phyloP scores from a whole-genome alignment of 1,140 invertebrate species.

The Tetragonula clypearis region DNA sequence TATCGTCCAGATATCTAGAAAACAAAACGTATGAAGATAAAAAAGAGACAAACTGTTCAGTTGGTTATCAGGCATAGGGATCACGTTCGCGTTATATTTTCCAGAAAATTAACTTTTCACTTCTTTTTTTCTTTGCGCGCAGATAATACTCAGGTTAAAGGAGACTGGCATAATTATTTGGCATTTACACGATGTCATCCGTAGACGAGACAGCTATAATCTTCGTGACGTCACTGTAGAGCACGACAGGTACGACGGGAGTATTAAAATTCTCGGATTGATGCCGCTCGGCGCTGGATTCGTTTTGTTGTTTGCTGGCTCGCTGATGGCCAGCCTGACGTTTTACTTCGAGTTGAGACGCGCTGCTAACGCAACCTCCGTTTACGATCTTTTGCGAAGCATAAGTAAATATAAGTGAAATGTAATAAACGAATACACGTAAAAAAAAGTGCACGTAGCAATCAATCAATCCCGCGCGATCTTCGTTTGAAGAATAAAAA shows the following conservation, averaged over 20 bases:
- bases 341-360: slow-evolving; percentile 71
- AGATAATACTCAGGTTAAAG: slow-evolving; percentile 71
- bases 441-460: too few species aligned
- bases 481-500: too few species aligned
- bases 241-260: slow-evolving; percentile 64
- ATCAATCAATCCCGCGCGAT: too few species aligned
- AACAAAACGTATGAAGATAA: too few species aligned
- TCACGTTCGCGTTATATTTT: too few species aligned
- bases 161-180: slow-evolving; percentile 69
- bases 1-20: too few species aligned
- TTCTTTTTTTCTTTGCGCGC: background rate
- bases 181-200: slow-evolving; percentile 71
- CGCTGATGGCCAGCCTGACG: slow-evolving; percentile 61
- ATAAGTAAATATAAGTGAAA: too few species aligned
- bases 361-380: background rate
- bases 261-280: slow-evolving; percentile 60
- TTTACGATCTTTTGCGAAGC: too few species aligned
- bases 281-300: slow-evolving; percentile 75
- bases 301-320: slow-evolving; percentile 62
- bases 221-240: slow-evolving; percentile 71
- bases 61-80: too few species aligned
- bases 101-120: too few species aligned
- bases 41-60: too few species aligned
- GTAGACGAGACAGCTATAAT: slow-evolving; percentile 59
- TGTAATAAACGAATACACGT: too few species aligned